Evolutionary conservation across 2,797 vertebrate species (phyloP).

Genomic region (Acanthiza pusilla): DNA sequence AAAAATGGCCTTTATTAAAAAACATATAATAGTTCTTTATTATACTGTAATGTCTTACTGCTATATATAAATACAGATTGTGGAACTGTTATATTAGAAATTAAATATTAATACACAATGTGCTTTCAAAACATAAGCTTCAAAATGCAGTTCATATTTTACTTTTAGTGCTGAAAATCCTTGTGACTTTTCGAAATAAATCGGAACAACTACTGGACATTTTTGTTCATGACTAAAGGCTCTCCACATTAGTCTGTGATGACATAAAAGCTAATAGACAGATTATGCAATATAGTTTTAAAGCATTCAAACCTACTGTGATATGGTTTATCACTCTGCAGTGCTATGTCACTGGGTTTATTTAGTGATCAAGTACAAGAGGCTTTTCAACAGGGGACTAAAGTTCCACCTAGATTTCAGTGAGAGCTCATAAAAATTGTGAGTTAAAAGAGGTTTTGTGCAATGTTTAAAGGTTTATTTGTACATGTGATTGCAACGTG

Average conservation of each 20-base stretch:
- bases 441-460: not conserved
- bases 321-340: not conserved
- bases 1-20: conserved; percentile 27
- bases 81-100: conserved; percentile 44
- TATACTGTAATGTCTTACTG: not conserved
- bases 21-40: not conserved
- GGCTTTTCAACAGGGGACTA: not conserved
- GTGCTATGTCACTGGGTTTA: not conserved
- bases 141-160: conserved; percentile 22
- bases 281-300: not conserved
- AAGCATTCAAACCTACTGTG: not conserved
- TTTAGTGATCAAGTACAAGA: not conserved
- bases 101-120: conserved; percentile 49
- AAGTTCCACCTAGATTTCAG: not conserved
- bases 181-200: not conserved
- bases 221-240: not conserved
- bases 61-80: conserved; percentile 5
- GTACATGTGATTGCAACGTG: not conserved
- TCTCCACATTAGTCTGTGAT: not conserved
- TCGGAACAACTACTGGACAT: not conserved
- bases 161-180: not conserved
- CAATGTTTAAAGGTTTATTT: not conserved
- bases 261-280: not conserved
- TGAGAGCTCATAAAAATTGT: not conserved
- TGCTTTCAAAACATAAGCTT: not conserved